Conservation (phyloP, 2,113 vertebrate genomes). For the Oryzias woworae region DNA sequence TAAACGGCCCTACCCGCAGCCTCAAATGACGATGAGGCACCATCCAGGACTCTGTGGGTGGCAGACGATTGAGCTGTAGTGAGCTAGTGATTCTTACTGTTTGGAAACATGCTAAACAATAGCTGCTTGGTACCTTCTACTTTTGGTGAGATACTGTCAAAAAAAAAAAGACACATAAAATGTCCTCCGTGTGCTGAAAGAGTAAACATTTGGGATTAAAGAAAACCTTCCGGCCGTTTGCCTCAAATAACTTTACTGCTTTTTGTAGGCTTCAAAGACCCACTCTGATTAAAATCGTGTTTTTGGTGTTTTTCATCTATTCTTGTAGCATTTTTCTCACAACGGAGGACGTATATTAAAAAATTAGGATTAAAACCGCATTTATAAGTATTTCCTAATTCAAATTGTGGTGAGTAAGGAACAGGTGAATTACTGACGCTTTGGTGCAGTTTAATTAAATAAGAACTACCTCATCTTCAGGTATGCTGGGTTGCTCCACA, state of each 20-base stretch:
- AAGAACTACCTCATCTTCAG: too few relatives aligned
- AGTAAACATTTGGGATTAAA: slow-evolving; percentile 10
- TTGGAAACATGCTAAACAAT: slow-evolving; percentile 63
- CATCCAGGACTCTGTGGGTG: slow-evolving; percentile 68
- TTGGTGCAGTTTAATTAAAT: too few relatives aligned
- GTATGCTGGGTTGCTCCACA: too few relatives aligned
- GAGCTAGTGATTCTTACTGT: slow-evolving; percentile 60
- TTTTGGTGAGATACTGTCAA: slow-evolving; percentile 62
- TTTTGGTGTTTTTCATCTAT: too few relatives aligned
- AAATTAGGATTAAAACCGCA: too few relatives aligned
- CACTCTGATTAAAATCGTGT: not conserved
- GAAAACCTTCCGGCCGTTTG: not conserved
- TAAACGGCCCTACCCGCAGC: slow-evolving; percentile 65
- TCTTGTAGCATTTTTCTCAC: too few relatives aligned
- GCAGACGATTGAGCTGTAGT: slow-evolving; percentile 56
- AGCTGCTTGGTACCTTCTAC: slow-evolving; percentile 47
- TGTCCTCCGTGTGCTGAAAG: slow-evolving; percentile 19
- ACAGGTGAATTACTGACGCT: too few relatives aligned
- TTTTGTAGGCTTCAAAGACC: not conserved
- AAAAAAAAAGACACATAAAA: slow-evolving; percentile 20
- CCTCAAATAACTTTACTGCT: slow-evolving; percentile 16
- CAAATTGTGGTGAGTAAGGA: too few relatives aligned
- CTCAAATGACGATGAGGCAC: slow-evolving; percentile 69
- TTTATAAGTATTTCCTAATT: too few relatives aligned
- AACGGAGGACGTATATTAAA: too few relatives aligned